Percentiles rank a stretch among this genome's conserved stretches.
Evolutionary conservation across 2,113 vertebrate species (phyloP).

Genomic region (Merops nubicus): DNA sequence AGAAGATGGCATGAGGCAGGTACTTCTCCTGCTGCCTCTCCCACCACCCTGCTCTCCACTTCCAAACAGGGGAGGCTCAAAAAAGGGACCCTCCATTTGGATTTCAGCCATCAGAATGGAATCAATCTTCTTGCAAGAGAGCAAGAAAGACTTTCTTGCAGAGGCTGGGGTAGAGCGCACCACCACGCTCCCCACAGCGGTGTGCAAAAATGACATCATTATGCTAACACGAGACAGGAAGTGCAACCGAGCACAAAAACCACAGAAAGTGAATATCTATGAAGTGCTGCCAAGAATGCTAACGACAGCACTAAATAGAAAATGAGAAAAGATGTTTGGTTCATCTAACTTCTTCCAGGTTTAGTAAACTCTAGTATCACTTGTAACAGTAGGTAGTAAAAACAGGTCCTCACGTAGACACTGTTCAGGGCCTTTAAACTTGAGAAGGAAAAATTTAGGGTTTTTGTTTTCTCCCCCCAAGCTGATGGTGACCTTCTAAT

Average conservation of each 20-base stretch:
- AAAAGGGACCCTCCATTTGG: neutral
- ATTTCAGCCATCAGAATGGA: neutral
- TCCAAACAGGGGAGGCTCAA: neutral
- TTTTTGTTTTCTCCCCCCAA: neutral
- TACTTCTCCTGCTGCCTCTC: neutral
- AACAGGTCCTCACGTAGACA: neutral
- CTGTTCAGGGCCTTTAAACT: neutral
- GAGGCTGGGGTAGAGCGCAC: neutral
- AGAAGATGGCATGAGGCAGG: rapidly evolving
- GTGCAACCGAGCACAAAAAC: neutral
- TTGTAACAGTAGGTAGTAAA: neutral
- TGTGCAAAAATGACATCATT: neutral
- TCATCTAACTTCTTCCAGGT: neutral
- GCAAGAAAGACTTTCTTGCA: neutral
- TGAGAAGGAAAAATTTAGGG: neutral
- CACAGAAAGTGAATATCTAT: neutral
- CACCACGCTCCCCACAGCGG: neutral
- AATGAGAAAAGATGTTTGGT: neutral
- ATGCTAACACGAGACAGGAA: conserved; percentile 27
- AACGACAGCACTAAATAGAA: neutral
- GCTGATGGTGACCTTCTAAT: neutral
- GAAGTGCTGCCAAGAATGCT: conserved; percentile 13
- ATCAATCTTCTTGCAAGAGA: neutral
- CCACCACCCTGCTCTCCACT: neutral
- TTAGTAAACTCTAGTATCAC: neutral